Percentiles rank a stretch among this genome's conserved stretches.
phyloP scores from a whole-genome alignment of 2,797 vertebrate genomes.

The Trichosurus vulpecula region DNA sequence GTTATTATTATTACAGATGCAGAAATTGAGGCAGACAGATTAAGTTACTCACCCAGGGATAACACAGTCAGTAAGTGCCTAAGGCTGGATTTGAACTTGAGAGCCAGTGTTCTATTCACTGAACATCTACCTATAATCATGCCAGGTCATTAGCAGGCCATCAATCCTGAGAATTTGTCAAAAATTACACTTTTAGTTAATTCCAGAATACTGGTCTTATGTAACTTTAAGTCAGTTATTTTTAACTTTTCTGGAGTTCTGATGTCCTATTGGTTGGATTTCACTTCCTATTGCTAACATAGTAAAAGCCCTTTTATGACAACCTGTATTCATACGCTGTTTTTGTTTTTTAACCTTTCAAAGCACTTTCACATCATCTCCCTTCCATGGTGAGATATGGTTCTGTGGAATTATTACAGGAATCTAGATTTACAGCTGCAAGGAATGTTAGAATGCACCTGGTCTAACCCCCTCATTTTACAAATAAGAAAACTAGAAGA shows the following conservation, averaged over 20 bases:
- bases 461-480: background rate
- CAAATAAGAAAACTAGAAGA: background rate
- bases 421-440: background rate
- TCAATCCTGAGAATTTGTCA: constrained; percentile 25
- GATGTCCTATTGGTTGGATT: background rate
- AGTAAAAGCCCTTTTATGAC: background rate
- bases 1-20: background rate
- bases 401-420: background rate
- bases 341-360: background rate
- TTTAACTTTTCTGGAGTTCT: constrained; percentile 24
- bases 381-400: background rate
- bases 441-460: background rate
- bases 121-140: background rate
- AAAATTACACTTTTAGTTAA: constrained; percentile 2
- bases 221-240: constrained; percentile 39
- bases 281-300: background rate
- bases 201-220: constrained; percentile 15
- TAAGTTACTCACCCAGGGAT: background rate
- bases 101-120: constrained; percentile 7
- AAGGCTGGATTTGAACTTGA: constrained; percentile 1
- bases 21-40: background rate
- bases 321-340: background rate
- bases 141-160: background rate
- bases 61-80: background rate
- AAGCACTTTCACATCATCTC: background rate